phyloP scores from a whole-genome alignment of 2,113 vertebrate genomes.

The Poeciliopsis prolifica region DNA sequence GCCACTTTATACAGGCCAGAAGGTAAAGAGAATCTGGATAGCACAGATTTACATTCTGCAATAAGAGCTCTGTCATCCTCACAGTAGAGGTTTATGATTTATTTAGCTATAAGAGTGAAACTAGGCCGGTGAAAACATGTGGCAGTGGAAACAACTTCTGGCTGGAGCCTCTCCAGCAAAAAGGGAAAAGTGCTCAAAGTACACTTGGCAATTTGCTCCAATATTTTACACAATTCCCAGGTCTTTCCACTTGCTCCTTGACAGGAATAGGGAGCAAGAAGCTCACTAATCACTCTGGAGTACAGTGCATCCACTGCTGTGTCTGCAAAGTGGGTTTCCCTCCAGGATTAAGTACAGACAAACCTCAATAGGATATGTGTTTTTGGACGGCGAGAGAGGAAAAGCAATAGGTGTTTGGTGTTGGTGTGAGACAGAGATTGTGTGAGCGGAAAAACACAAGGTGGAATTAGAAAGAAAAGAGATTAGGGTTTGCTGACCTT shows the following conservation, averaged over 20 bases:
- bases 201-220: slow-evolving; percentile 44
- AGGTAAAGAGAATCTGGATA: slow-evolving; percentile 27
- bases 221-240: slow-evolving; percentile 35
- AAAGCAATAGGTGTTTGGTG: slow-evolving; percentile 10
- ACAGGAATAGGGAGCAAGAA: slow-evolving; percentile 34
- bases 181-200: slow-evolving; percentile 34
- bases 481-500: slow-evolving; percentile 59
- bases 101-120: slow-evolving; percentile 13
- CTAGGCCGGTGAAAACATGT: slow-evolving; percentile 28
- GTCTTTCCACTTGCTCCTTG: slow-evolving; percentile 35
- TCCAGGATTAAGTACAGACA: slow-evolving; percentile 54
- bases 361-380: slow-evolving; percentile 40
- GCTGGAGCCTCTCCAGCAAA: slow-evolving; percentile 31
- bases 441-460: slow-evolving; percentile 10
- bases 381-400: not conserved
- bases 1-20: slow-evolving; percentile 7
- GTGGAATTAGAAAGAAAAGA: slow-evolving; percentile 6
- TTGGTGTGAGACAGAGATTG: slow-evolving; percentile 16
- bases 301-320: slow-evolving; percentile 61
- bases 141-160: slow-evolving; percentile 15
- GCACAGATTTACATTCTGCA: slow-evolving; percentile 18
- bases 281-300: slow-evolving; percentile 63
- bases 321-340: slow-evolving; percentile 59
- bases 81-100: slow-evolving; percentile 34
- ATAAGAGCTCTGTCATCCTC: slow-evolving; percentile 24